Conservation (phyloP, 2,797 vertebrate species). For the Diglossa cyanea region DNA sequence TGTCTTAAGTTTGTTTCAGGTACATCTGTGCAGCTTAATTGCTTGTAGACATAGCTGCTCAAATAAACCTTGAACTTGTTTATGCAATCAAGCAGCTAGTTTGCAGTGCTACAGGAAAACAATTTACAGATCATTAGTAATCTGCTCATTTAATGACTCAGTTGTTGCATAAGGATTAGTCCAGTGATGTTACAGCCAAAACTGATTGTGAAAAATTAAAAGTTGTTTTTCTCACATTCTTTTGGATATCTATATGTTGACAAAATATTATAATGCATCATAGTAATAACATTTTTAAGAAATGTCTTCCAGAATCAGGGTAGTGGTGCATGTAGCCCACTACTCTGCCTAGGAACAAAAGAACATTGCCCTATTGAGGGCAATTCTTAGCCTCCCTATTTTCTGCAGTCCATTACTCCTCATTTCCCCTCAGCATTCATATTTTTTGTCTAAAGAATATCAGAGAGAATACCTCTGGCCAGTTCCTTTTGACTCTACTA, state of each 20-base stretch:
- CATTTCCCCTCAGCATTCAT: background rate
- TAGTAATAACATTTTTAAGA: background rate
- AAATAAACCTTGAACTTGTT: background rate
- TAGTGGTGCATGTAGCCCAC: background rate
- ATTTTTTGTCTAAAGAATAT: background rate
- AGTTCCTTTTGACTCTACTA: background rate
- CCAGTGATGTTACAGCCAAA: background rate
- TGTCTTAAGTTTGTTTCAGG: background rate
- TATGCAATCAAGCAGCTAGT: background rate
- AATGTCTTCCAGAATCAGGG: background rate
- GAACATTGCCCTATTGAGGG: background rate
- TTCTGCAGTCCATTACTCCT: background rate
- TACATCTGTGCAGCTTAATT: background rate
- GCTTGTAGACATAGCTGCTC: background rate
- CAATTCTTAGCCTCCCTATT: background rate
- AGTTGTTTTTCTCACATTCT: background rate
- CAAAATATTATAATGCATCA: background rate
- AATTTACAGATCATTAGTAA: background rate
- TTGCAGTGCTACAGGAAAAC: background rate
- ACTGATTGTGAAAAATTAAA: background rate
- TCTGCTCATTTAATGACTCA: background rate
- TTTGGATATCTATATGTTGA: background rate
- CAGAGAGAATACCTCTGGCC: background rate
- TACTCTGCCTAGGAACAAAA: background rate
- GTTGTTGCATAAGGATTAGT: background rate